phyloP scores from a whole-genome alignment of 2,888 invertebrate genomes.

The Sarcophaga carnaria region DNA sequence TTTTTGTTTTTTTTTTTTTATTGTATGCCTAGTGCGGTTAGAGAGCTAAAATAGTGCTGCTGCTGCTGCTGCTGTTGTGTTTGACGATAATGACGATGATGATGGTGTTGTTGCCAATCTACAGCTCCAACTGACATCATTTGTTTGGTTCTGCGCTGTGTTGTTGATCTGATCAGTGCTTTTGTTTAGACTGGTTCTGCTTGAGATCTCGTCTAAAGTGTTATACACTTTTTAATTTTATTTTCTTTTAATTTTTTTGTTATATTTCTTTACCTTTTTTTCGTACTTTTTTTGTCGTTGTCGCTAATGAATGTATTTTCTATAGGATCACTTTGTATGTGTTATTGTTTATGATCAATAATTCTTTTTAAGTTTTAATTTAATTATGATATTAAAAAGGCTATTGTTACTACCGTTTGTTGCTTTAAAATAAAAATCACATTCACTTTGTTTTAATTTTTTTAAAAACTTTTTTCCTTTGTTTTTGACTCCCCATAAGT shows the following conservation, averaged over 20 bases:
- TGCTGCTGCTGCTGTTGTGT: too few species aligned
- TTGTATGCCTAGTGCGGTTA: constrained; percentile 36
- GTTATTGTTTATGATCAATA: constrained; percentile 31
- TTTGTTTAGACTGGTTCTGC: constrained; percentile 71
- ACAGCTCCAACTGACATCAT: constrained; percentile 73
- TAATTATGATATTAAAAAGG: constrained; percentile 25
- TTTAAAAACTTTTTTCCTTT: constrained; percentile 1
- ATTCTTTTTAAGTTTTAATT: constrained; percentile 31
- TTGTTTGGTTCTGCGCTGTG: constrained; percentile 27
- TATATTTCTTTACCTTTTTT: constrained; percentile 26
- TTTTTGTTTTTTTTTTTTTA: neutral
- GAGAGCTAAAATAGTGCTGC: constrained; percentile 51
- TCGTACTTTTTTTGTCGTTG: constrained; percentile 24
- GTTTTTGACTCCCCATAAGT: constrained; percentile 37
- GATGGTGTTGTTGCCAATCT: constrained; percentile 71
- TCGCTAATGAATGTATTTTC: constrained; percentile 29
- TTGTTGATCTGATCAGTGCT: constrained; percentile 24
- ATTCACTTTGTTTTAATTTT: constrained; percentile 58
- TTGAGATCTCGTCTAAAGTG: constrained; percentile 66
- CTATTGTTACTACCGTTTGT: constrained; percentile 32
- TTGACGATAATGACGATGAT: neutral
- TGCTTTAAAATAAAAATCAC: constrained; percentile 20
- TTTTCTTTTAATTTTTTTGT: neutral
- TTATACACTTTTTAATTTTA: constrained; percentile 52
- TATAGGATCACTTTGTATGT: constrained; percentile 14